These are phyloP conservation scores for Argentina silus DNA, from an alignment of 2,797 vertebrate genomes.

Conservation along the genomic window DNA sequence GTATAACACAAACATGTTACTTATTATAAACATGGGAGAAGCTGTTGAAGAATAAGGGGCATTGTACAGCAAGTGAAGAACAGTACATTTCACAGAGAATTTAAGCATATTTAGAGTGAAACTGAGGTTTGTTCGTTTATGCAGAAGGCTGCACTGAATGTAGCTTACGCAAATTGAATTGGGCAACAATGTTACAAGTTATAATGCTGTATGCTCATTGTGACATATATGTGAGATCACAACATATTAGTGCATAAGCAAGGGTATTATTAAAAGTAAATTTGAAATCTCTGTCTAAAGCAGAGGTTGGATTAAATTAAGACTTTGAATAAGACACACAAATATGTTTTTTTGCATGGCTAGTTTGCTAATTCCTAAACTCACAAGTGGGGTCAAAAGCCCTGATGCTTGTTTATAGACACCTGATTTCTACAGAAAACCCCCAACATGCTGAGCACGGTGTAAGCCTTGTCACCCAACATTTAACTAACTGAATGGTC, in stretches of 20 bases:
- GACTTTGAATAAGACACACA: neutral
- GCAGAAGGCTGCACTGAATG: neutral
- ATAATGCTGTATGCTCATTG: no score
- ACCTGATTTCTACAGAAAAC: neutral
- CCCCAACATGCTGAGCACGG: neutral
- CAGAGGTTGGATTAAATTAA: neutral
- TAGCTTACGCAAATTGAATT: neutral
- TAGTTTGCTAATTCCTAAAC: neutral
- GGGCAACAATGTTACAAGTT: neutral
- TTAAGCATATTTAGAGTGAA: neutral
- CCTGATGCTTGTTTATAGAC: neutral
- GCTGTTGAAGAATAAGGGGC: neutral
- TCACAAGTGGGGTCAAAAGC: neutral
- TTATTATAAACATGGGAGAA: conserved; percentile 14
- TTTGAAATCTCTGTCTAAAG: neutral
- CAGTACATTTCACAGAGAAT: neutral
- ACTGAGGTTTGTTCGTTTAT: neutral
- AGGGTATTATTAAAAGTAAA: neutral
- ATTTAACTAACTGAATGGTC: no score
- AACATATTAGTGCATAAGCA: neutral
- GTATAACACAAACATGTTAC: conserved; percentile 47
- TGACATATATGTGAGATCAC: neutral
- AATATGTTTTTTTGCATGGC: neutral
- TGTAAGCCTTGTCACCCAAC: neutral
- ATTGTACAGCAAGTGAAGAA: neutral